Evolutionary conservation across 2,888 invertebrate genomes (phyloP).

Genomic region (Tyria jacobaeae): DNA sequence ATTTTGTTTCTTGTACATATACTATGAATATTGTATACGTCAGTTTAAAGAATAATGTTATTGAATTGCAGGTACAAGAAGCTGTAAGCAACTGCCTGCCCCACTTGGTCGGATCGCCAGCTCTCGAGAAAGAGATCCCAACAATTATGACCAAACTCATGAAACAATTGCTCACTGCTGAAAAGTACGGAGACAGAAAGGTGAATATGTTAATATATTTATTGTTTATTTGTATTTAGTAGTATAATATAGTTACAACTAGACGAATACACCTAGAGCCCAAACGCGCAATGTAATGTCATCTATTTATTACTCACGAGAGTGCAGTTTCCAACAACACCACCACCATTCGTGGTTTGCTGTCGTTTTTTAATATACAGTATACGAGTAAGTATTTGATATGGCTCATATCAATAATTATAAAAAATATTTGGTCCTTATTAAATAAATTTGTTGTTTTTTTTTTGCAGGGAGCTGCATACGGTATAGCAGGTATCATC

Average conservation of each 20-base stretch:
- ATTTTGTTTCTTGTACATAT: too few relatives aligned
- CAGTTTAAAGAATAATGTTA: not conserved
- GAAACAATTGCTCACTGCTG: constrained; percentile 94
- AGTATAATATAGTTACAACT: too few relatives aligned
- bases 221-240: too few relatives aligned
- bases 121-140: constrained; percentile 96
- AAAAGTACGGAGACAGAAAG: constrained; percentile 95
- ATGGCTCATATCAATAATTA: not conserved
- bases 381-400: not conserved
- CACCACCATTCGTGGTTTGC: not conserved
- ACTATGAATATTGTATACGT: not conserved
- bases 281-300: too few relatives aligned
- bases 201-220: constrained; percentile 45
- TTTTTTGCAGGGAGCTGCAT: constrained; percentile 93
- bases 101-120: constrained; percentile 92
- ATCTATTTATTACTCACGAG: too few relatives aligned
- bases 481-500: constrained; percentile 98
- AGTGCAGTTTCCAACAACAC: too few relatives aligned
- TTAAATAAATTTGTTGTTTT: too few relatives aligned
- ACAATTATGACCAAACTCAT: constrained; percentile 95
- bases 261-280: too few relatives aligned
- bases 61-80: constrained; percentile 92
- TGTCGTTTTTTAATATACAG: not conserved
- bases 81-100: constrained; percentile 98
- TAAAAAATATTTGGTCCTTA: not conserved